phyloP scores from a whole-genome alignment of 2,113 vertebrate species.

The Sylvilagus bachmani region DNA sequence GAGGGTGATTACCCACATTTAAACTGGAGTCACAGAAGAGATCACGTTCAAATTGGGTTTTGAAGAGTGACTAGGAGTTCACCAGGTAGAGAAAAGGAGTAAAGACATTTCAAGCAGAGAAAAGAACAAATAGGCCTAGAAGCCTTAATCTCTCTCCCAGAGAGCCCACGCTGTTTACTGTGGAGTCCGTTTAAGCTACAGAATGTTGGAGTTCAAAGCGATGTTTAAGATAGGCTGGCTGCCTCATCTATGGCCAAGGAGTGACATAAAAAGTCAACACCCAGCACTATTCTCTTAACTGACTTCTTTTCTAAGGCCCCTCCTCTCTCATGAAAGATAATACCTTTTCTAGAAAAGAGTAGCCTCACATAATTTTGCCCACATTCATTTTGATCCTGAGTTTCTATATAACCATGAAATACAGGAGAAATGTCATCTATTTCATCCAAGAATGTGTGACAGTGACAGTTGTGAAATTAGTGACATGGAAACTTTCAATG shows the following conservation, averaged over 20 bases:
- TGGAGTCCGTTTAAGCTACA: not conserved
- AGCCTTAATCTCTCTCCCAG: not conserved
- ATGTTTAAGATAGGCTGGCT: not conserved
- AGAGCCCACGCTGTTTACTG: not conserved
- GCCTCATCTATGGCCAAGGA: not conserved
- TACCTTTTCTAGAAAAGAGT: slow-evolving; percentile 5
- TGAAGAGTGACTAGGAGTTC: slow-evolving; percentile 12
- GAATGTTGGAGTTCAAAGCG: not conserved
- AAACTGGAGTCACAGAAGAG: not conserved
- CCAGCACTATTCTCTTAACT: not conserved
- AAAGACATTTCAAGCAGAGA: not conserved
- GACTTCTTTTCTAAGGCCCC: not conserved
- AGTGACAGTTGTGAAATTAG: slow-evolving; percentile 47
- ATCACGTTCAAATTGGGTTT: not conserved
- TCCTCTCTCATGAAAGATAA: slow-evolving; percentile 22
- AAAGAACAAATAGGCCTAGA: not conserved
- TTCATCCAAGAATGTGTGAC: not conserved
- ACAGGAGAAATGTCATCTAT: not conserved
- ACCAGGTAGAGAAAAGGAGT: not conserved
- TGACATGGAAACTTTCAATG: slow-evolving; percentile 56
- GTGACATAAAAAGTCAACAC: not conserved
- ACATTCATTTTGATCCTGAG: slow-evolving; percentile 8
- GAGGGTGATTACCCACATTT: not conserved
- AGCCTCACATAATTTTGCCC: not conserved
- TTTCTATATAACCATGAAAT: slow-evolving; percentile 52